Conservation (phyloP, 1,140 invertebrate species). For the Saccostrea glomerata region DNA sequence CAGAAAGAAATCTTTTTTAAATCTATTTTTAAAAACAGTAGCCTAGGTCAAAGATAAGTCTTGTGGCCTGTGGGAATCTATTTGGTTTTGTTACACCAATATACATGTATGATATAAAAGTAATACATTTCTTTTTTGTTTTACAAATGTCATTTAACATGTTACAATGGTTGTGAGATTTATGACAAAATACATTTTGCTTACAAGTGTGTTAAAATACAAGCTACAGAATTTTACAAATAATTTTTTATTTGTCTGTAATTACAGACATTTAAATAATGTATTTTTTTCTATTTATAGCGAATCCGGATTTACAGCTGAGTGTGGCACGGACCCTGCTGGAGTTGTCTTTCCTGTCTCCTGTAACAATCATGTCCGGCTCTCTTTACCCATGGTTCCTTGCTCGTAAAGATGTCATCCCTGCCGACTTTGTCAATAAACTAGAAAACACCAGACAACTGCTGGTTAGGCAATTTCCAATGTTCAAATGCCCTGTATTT, state of each 20-base stretch:
- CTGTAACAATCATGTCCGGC: neutral
- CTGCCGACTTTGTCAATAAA: neutral
- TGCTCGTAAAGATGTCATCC: neutral
- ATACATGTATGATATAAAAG: too few relatives aligned
- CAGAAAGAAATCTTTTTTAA: neutral
- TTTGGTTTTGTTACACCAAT: too few relatives aligned
- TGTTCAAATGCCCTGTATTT: neutral
- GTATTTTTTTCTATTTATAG: neutral
- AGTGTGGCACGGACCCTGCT: conserved; percentile 9
- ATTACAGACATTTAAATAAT: too few relatives aligned
- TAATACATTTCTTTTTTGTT: too few relatives aligned
- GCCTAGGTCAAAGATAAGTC: too few relatives aligned
- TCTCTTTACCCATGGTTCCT: conserved; percentile 29
- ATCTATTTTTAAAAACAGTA: neutral
- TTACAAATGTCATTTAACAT: too few relatives aligned
- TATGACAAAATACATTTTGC: too few relatives aligned
- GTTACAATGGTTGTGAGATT: too few relatives aligned
- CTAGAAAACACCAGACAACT: neutral
- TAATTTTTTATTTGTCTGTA: too few relatives aligned
- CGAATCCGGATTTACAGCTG: neutral
- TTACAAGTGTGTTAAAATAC: too few relatives aligned
- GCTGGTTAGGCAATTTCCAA: neutral
- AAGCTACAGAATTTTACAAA: too few relatives aligned
- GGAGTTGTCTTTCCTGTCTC: conserved; percentile 20
- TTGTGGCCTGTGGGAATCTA: too few relatives aligned